Percentiles rank a stretch among this genome's conserved stretches.
These are phyloP conservation scores for Sphecodes monilicornis DNA, from an alignment of 2,888 invertebrate genomes.

Conservation along the genomic window DNA sequence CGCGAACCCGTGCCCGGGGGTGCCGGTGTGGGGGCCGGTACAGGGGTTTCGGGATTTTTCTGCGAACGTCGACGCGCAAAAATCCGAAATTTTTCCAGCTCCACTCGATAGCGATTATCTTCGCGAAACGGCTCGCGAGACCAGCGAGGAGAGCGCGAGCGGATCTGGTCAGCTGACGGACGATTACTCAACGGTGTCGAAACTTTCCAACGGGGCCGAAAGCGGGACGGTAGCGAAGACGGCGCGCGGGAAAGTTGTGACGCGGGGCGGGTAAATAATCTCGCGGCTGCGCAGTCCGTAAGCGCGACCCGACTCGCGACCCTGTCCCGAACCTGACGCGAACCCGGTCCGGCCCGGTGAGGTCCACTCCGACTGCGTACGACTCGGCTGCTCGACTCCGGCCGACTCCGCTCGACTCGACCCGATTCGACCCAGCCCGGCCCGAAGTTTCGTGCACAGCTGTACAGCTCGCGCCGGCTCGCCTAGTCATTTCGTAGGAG, in stretches of 20 bases:
- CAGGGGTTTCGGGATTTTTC: not conserved
- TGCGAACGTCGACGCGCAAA: not conserved
- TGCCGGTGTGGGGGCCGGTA: not conserved
- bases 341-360: not conserved
- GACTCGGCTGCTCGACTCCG: conserved; percentile 33
- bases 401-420: conserved; percentile 34
- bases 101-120: not conserved
- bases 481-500: conserved; percentile 71
- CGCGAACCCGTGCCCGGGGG: not conserved
- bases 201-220: conserved; percentile 3
- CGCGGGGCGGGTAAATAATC: not conserved
- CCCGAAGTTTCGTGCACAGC: conserved; percentile 31
- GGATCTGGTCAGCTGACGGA: conserved; percentile 1
- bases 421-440: conserved; percentile 37
- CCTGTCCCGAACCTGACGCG: conserved; percentile 1
- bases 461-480: conserved; percentile 38
- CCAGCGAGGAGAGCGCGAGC: not conserved
- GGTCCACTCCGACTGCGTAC: not conserved
- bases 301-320: not conserved
- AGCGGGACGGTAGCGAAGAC: not conserved
- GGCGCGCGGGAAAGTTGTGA: not conserved
- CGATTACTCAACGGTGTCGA: not conserved
- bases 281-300: not conserved
- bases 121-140: not conserved
- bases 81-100: not conserved